Evolutionary conservation across 2,113 vertebrate species (phyloP).

Genomic region (Crotophaga sulcirostris): DNA sequence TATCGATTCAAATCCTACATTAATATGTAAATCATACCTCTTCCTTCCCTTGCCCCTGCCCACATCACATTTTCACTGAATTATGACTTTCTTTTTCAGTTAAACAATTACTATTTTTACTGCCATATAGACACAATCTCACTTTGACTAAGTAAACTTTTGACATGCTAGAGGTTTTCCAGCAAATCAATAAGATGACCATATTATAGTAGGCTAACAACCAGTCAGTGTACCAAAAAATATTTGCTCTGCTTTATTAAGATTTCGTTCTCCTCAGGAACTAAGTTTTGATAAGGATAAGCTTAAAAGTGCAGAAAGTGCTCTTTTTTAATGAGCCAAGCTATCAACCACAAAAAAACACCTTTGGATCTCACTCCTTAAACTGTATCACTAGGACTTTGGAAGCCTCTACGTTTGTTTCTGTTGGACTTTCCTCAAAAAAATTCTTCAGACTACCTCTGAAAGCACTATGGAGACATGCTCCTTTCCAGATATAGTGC

Average conservation of each 20-base stretch:
- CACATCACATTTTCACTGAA: background rate
- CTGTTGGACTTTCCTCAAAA: background rate
- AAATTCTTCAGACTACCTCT: background rate
- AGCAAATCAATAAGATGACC: background rate
- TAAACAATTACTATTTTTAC: background rate
- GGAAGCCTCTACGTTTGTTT: background rate
- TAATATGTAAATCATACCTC: background rate
- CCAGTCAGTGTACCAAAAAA: background rate
- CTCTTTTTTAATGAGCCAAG: background rate
- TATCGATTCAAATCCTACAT: accelerated
- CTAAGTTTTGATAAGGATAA: background rate
- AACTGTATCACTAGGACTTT: background rate
- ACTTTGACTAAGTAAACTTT: background rate
- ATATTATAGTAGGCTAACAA: background rate
- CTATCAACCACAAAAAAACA: background rate
- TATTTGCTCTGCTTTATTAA: background rate
- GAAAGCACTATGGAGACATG: background rate
- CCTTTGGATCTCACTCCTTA: background rate
- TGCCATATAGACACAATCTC: background rate
- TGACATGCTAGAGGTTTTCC: background rate
- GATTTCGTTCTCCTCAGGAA: background rate
- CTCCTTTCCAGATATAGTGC: background rate
- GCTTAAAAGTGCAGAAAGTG: background rate
- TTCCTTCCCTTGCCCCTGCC: background rate
- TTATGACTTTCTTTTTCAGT: background rate